Evolutionary conservation across 1,140 invertebrate species (phyloP).

Genomic region (Caenorhabditis briggsae): DNA sequence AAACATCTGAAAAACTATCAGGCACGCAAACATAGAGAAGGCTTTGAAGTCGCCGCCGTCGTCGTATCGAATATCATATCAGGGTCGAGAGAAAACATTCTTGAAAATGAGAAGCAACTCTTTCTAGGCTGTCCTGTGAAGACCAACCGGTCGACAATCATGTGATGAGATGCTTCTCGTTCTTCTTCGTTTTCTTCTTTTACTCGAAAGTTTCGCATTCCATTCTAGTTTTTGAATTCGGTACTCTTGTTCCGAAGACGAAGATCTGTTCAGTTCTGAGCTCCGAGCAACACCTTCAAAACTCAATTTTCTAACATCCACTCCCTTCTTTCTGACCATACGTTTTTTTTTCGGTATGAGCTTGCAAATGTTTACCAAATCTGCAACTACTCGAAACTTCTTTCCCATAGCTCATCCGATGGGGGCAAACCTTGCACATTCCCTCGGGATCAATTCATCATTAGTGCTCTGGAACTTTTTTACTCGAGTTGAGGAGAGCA

Average conservation of each 20-base stretch:
- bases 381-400: slow-evolving; percentile 22
- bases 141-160: slow-evolving; percentile 46
- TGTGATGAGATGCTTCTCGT: slow-evolving; percentile 30
- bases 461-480: slow-evolving; percentile 55
- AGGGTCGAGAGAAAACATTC: slow-evolving; percentile 46
- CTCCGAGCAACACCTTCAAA: not conserved
- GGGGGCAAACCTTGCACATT: slow-evolving; percentile 39
- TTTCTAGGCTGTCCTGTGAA: slow-evolving; percentile 19
- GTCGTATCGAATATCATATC: slow-evolving; percentile 54
- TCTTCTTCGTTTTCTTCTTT: slow-evolving; percentile 52
- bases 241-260: not conserved
- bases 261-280: not conserved
- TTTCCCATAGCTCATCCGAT: slow-evolving; percentile 48
- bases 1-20: slow-evolving; percentile 41
- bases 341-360: not conserved
- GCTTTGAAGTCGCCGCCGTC: slow-evolving; percentile 45
- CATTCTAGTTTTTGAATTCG: slow-evolving; percentile 38
- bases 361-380: slow-evolving; percentile 49
- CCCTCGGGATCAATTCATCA: slow-evolving; percentile 46
- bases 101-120: slow-evolving; percentile 23
- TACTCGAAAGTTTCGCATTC: slow-evolving; percentile 38
- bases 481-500: slow-evolving; percentile 30
- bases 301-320: not conserved
- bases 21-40: not conserved
- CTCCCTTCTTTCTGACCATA: not conserved